phyloP scores from a whole-genome alignment of 2,888 invertebrate species.

The Diplolepis rosae region DNA sequence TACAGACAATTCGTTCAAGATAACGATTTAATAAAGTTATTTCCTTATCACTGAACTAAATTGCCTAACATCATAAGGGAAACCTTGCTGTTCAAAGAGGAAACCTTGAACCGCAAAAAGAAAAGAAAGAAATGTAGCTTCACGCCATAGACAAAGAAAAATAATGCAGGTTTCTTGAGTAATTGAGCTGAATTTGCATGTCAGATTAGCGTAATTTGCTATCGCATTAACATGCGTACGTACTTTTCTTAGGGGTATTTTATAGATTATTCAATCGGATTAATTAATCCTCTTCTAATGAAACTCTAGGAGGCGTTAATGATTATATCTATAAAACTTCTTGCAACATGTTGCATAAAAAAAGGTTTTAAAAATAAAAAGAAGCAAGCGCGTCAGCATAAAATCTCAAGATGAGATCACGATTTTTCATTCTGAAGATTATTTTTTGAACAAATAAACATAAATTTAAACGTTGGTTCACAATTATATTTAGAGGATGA shows the following conservation, averaged over 20 bases:
- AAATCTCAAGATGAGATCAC: neutral
- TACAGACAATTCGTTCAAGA: neutral
- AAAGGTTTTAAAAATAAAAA: neutral
- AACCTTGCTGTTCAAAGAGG: neutral
- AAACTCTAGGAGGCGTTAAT: neutral
- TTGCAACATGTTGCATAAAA: neutral
- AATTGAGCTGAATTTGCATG: neutral
- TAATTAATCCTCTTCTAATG: neutral
- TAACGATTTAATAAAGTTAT: neutral
- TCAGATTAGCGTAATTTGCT: neutral
- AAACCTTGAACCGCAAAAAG: neutral
- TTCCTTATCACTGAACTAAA: neutral
- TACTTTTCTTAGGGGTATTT: neutral
- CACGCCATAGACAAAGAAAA: neutral
- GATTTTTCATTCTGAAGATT: neutral
- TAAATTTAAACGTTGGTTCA: neutral
- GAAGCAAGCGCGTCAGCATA: neutral
- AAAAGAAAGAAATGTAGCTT: neutral
- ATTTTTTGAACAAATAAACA: neutral
- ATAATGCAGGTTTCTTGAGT: neutral
- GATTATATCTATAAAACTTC: neutral
- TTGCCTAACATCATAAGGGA: neutral
- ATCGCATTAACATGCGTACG: neutral
- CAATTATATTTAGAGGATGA: conserved; percentile 16
- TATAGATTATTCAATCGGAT: neutral